phyloP scores from a whole-genome alignment of 2,888 invertebrate species.

The Harpagoxenus sublaevis region DNA sequence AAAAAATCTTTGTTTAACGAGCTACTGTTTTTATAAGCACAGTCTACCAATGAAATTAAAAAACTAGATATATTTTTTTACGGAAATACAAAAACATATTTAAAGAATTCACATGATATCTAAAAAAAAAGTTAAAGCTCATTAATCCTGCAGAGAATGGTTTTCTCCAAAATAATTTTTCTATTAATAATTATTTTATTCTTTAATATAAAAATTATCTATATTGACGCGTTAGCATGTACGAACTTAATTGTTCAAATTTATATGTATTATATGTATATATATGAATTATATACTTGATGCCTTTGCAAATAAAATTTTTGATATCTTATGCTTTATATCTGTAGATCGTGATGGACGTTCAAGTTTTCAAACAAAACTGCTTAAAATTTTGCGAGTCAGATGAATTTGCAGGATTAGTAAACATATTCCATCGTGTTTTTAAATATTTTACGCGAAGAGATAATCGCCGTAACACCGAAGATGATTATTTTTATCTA shows the following conservation, averaged over 20 bases:
- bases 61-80: not conserved
- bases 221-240: not conserved
- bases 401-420: not conserved
- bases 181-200: not conserved
- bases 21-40: too few relatives aligned
- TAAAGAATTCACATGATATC: not conserved
- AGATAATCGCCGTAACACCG: not conserved
- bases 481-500: not conserved
- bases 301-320: not conserved
- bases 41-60: not conserved
- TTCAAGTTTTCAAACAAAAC: conserved; percentile 9
- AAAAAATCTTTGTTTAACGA: too few relatives aligned
- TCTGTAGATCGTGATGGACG: not conserved
- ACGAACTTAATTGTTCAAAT: conserved; percentile 3
- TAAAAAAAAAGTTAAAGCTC: conserved; percentile 7
- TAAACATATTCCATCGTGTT: not conserved
- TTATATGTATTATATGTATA: not conserved
- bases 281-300: not conserved
- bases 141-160: not conserved
- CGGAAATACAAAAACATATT: not conserved
- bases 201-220: not conserved
- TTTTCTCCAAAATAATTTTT: conserved; percentile 7
- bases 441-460: not conserved
- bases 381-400: not conserved
- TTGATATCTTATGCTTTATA: not conserved